These are phyloP conservation scores for Athene cunicularia DNA, from an alignment of 2,113 vertebrate species.

Conservation along the genomic window DNA sequence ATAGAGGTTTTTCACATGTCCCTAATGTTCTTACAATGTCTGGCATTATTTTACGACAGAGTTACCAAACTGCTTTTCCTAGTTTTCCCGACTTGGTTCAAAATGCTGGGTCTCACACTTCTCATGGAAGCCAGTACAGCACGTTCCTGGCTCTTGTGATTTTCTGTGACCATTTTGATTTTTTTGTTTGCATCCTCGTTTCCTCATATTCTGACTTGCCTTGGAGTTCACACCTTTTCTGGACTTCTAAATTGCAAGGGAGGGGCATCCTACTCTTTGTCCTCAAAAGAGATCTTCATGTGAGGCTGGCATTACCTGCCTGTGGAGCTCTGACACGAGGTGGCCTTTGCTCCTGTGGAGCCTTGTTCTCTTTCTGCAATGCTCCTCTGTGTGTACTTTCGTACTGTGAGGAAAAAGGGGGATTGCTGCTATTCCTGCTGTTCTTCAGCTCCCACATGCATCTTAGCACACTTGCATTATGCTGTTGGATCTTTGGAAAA, in stretches of 20 bases:
- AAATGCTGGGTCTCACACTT: not conserved
- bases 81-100: not conserved
- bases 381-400: not conserved
- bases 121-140: not conserved
- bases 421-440: not conserved
- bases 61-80: not conserved
- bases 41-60: not conserved
- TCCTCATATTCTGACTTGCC: not conserved
- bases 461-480: not conserved
- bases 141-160: not conserved
- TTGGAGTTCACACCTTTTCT: not conserved
- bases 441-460: not conserved
- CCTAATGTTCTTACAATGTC: not conserved
- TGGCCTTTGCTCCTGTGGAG: rapidly evolving
- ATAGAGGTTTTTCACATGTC: not conserved
- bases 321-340: not conserved
- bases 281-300: not conserved
- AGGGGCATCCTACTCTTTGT: not conserved
- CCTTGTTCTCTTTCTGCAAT: not conserved
- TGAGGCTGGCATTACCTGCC: not conserved
- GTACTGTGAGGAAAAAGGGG: not conserved
- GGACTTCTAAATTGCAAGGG: not conserved
- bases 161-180: not conserved
- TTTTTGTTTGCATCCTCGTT: not conserved
- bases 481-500: not conserved